A percentile compares a stretch with the other conserved stretches of the same genome.
Conservation (phyloP, 2,797 vertebrate species). For the Catostomus latipinnis region DNA sequence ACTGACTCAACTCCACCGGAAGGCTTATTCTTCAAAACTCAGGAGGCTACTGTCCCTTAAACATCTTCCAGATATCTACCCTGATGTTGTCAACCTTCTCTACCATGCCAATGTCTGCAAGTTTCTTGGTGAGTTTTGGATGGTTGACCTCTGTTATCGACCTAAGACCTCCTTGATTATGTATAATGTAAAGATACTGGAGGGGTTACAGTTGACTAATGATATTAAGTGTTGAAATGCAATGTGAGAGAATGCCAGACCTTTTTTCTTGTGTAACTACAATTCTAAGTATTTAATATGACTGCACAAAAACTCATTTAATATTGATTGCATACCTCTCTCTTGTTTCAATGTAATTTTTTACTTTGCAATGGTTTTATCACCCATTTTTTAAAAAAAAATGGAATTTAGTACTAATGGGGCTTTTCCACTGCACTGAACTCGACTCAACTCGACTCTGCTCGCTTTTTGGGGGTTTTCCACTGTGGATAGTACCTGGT, state of each 20-base stretch:
- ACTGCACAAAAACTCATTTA: too few relatives aligned
- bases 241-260: neutral
- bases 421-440: too few relatives aligned
- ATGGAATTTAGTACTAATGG: too few relatives aligned
- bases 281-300: neutral
- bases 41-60: conserved; percentile 92
- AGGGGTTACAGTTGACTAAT: too few relatives aligned
- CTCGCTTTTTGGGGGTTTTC: too few relatives aligned
- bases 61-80: conserved; percentile 89
- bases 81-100: conserved; percentile 87
- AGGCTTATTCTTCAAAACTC: conserved; percentile 88
- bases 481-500: too few relatives aligned
- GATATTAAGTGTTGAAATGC: neutral
- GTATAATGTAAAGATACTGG: neutral
- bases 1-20: conserved; percentile 85
- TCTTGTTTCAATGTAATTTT: too few relatives aligned
- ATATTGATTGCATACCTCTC: too few relatives aligned
- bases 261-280: neutral
- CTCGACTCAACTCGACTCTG: too few relatives aligned
- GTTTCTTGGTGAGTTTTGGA: conserved; percentile 84
- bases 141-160: neutral
- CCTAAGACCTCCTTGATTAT: neutral
- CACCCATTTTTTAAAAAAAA: too few relatives aligned
- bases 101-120: conserved; percentile 84
- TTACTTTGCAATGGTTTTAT: too few relatives aligned